Conservation (phyloP, 2,113 vertebrate species). For the Aramus guarauna region DNA sequence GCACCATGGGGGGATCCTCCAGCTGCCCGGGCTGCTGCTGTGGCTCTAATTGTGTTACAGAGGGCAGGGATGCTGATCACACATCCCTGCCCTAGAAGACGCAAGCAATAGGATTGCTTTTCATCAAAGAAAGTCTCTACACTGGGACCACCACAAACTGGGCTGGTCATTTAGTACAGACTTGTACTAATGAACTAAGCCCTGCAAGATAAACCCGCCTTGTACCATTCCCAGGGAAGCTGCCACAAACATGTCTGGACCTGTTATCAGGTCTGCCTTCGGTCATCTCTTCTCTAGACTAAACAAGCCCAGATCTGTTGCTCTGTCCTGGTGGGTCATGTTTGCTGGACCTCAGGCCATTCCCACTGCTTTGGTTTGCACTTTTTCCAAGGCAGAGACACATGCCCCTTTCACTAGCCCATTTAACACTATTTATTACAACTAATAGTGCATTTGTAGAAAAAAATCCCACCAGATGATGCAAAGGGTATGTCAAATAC, state of each 20-base stretch:
- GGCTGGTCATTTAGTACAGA: not conserved
- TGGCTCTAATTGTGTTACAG: not conserved
- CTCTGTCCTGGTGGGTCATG: not conserved
- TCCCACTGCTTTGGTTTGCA: not conserved
- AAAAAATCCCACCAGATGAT: not conserved
- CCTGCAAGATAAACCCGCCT: fast-evolving
- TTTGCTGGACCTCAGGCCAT: not conserved
- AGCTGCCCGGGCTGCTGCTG: not conserved
- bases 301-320: not conserved
- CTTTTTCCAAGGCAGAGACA: not conserved
- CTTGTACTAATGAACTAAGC: not conserved
- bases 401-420: not conserved
- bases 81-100: not conserved
- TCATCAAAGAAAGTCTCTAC: not conserved
- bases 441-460: not conserved
- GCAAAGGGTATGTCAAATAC: not conserved
- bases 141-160: not conserved
- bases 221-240: not conserved
- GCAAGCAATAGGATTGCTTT: not conserved
- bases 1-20: not conserved
- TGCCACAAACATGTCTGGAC: not conserved
- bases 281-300: not conserved
- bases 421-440: not conserved
- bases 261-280: not conserved
- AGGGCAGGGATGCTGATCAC: not conserved